phyloP scores from a whole-genome alignment of 2,113 vertebrate genomes.

The Haemorhous mexicanus region DNA sequence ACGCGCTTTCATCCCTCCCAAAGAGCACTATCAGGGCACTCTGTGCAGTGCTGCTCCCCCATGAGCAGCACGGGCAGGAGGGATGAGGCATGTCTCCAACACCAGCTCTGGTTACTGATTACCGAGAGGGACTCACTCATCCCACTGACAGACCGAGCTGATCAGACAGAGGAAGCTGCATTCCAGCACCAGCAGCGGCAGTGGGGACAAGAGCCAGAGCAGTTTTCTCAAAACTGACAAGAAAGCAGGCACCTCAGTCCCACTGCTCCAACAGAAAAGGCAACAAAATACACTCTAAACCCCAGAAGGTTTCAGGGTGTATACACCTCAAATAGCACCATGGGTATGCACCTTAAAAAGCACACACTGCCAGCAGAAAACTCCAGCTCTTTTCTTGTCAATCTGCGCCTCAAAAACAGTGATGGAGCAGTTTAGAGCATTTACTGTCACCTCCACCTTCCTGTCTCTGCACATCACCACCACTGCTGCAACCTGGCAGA shows the following conservation, averaged over 20 bases:
- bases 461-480: neutral
- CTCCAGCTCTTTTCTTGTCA: neutral
- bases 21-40: neutral
- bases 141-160: slow-evolving; percentile 19
- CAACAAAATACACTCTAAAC: neutral
- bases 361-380: neutral
- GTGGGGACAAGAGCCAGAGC: neutral
- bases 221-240: neutral
- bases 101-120: slow-evolving; percentile 52
- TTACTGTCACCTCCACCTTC: neutral
- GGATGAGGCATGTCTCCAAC: slow-evolving; percentile 34
- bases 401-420: neutral
- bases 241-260: neutral
- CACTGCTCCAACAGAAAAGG: neutral
- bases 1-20: neutral
- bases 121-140: slow-evolving; percentile 16
- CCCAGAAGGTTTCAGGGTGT: neutral
- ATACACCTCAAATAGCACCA: neutral
- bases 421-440: neutral
- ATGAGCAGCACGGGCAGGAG: neutral
- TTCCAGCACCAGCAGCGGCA: neutral
- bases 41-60: neutral
- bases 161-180: neutral
- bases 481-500: neutral
- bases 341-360: neutral